These are phyloP conservation scores for Andrena camellia DNA, from an alignment of 2,888 invertebrate genomes.

Conservation along the genomic window DNA sequence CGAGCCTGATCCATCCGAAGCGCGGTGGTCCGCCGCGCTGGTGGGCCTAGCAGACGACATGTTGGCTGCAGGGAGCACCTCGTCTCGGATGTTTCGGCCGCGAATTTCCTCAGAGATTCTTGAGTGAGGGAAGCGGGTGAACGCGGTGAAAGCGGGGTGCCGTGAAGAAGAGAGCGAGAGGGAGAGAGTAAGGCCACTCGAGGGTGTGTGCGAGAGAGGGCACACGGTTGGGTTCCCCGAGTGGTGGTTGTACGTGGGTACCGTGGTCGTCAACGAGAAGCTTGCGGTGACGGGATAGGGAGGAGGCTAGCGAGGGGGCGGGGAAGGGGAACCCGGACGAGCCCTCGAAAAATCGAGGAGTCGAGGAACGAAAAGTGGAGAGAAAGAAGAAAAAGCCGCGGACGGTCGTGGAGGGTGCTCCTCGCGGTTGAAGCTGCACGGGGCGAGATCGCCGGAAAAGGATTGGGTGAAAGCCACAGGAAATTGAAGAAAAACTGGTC, in stretches of 20 bases:
- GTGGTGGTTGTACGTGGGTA: slow-evolving; percentile 53
- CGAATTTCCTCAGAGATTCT: slow-evolving; percentile 80
- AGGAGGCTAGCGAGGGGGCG: slow-evolving; percentile 40
- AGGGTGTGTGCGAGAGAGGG: slow-evolving; percentile 66
- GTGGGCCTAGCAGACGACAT: slow-evolving; percentile 85
- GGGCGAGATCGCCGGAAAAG: neutral
- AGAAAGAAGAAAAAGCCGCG: slow-evolving; percentile 33
- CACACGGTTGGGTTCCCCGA: slow-evolving; percentile 66
- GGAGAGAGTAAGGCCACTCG: slow-evolving; percentile 47
- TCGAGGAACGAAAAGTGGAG: slow-evolving; percentile 46
- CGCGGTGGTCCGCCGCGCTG: slow-evolving; percentile 74
- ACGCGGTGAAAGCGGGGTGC: slow-evolving; percentile 58
- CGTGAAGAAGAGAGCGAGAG: slow-evolving; percentile 39
- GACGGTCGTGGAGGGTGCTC: neutral
- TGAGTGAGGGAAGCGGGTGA: slow-evolving; percentile 76
- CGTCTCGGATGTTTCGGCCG: slow-evolving; percentile 82
- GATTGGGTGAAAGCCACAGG: slow-evolving; percentile 31
- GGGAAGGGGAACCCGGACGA: slow-evolving; percentile 65
- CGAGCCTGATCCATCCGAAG: slow-evolving; percentile 63
- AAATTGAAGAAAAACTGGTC: neutral
- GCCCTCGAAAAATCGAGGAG: slow-evolving; percentile 58
- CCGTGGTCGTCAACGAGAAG: slow-evolving; percentile 66
- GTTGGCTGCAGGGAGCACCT: slow-evolving; percentile 85
- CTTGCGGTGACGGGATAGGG: slow-evolving; percentile 55
- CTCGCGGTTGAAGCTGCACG: neutral